Percentiles rank a stretch among this genome's conserved stretches.
Evolutionary conservation across 2,113 vertebrate genomes (phyloP).

Genomic region (Columba livia): DNA sequence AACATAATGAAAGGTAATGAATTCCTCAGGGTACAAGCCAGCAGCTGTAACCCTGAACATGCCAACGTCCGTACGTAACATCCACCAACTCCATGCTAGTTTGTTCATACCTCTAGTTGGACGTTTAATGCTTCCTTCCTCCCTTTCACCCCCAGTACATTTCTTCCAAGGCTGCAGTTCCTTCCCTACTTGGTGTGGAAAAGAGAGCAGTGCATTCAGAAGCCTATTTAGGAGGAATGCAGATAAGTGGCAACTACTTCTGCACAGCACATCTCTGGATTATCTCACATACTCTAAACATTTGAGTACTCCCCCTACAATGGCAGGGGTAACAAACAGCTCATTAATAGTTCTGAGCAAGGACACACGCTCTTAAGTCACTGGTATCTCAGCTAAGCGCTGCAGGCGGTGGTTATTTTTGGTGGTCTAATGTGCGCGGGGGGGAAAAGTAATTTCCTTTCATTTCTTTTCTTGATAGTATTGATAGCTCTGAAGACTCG

Average conservation of each 20-base stretch:
- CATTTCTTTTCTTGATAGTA: background rate
- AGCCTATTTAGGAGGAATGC: constrained; percentile 57
- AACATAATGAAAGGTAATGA: background rate
- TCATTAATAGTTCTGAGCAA: constrained; percentile 39
- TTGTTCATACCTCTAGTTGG: background rate
- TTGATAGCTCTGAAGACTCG: background rate
- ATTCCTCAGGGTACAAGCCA: background rate
- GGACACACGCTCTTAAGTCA: constrained; percentile 1
- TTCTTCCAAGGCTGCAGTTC: constrained; percentile 21
- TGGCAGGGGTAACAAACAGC: constrained; percentile 31
- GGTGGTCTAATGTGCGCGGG: background rate
- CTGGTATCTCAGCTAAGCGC: constrained; percentile 8
- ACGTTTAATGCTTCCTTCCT: background rate
- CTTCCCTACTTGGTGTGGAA: constrained; percentile 69
- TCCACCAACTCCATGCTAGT: background rate
- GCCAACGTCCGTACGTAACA: background rate
- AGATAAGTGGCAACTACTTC: constrained; percentile 60
- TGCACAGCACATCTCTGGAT: constrained; percentile 45
- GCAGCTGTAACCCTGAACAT: background rate
- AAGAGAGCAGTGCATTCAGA: background rate
- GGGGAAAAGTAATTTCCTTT: constrained; percentile 13
- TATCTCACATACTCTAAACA: constrained; percentile 50
- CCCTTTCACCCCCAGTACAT: background rate
- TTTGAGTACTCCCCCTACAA: background rate
- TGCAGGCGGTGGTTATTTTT: background rate